Evolutionary conservation across 2,888 invertebrate genomes (phyloP), one percentile per base, ranked within the genome.

Genomic region (Protodeltote pygarga): DNA sequence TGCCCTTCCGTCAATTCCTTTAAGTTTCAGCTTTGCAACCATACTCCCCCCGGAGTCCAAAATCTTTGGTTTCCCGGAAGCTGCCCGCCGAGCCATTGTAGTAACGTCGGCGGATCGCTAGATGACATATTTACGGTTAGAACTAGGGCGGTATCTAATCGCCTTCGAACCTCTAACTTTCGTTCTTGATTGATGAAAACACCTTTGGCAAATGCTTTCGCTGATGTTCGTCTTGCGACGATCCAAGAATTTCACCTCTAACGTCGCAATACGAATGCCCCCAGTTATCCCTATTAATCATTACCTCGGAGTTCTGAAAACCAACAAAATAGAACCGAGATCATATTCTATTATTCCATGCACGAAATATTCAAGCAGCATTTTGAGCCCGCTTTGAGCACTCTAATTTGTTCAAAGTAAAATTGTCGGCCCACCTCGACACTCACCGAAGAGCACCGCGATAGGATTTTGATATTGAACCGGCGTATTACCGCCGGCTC

Each of bases 331-430:
- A 92, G 92, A 92, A 93, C 93, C 93, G 85, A 83, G 85, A 88
- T 93, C 94, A 90, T 94, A n/a, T 93, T 93, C 92, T 87, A 93
- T 94, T 93, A 94, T 94, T 93, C 37, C 27, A 27, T 27, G 25
- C 37, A 93, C 93, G 93, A 84, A n/a, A 73, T 85, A 86, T 86
- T 87, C 84, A 85, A 85, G 84, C 84, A 76, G 81, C 74, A 74
- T 78, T 71, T 71, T 76, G 71, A 77, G 92, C 93, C 92, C 92
- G 93, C 93, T 93, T 93, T 93, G 83, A 94, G 92, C 93, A 94
- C 93, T 93, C 93, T 93, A 93, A 93, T 93, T 94, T 93, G 87
- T 93, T 94, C 93, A 94, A 93, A 93, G 93, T 93, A 93, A 94
- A 92, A 87, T 86, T 91, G 83, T 89, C 85, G 89, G 73, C 73